Evolutionary conservation across 2,888 invertebrate genomes (phyloP), one percentile per base, ranked within the genome.

Genomic region (Amblyjoppa fuscipennis): DNA sequence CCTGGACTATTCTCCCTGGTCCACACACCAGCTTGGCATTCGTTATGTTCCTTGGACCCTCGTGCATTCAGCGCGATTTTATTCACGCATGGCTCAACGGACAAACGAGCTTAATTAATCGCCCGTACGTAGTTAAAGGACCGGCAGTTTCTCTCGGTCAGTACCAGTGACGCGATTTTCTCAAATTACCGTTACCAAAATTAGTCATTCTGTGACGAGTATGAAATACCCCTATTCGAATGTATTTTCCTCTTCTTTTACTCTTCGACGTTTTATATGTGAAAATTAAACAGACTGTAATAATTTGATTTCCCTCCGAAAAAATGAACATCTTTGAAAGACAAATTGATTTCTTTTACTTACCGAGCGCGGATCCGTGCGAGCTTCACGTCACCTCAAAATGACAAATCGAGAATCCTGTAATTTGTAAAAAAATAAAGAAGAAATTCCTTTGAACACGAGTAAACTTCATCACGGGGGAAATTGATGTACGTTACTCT

Each of bases 81-180:
- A 92, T 91, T 90, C 83, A 85, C 87, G 88, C 89, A 89, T 88
- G 87, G 89, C 88, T 91, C 91, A 90, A 88, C 88, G 91, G 89
- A 92, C 93, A 93, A 93, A 93, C 92, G 92, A 92, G 90, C 90
- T 92, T 92, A 91, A 93, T 93, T 93, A 92, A 93, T 92, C 90
- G 89, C 80, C 79, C 83, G 45, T 66, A 28, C n/a, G 34, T n/a
- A 41, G 20, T 20, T 20, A 71, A 49, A 66, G 79, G 45, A 70
- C 31, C 61, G 66, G 64, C 38, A 28, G 34, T 64, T 64, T 31
- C 64, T 51, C 51, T 38, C 71, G 49, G n/a, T n/a, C 53, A 31
- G 5, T 51, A n/a, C 28, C 16, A 53, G 31, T 53, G n/a, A 34
- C n/a, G 31, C 28, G n/a, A 71, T 71, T 71, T 49, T 49, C 31